Base-by-base conservation (phyloP, 2,888 invertebrate genomes). In the Ptilodon capucinus region DNA sequence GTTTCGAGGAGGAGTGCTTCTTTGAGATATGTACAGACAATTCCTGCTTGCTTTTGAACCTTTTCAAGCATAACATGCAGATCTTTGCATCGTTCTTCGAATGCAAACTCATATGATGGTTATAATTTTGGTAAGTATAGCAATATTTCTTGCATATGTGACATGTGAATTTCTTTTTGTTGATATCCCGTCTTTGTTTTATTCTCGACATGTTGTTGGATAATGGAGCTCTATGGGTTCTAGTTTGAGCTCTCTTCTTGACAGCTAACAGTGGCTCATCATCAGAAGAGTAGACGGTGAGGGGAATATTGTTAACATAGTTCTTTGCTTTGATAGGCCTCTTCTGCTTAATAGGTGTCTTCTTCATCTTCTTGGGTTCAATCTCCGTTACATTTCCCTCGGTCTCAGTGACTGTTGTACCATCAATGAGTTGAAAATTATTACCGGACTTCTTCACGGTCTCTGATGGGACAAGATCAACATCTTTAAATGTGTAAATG, bases 91-190 rank as follows among this genome's bases (percentile, higher is more conserved):
- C 71, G 11, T 70, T 69, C 32, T 71, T 77, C 4, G 69, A 73
- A 42, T 88, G 89, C 6, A 78, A 54, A n/a, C 69, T 76, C 40
- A 81, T 60, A 32, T 91, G 90, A 9, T 85, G 79, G n/a, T 85
- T 72, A 21, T 77, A 87, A 42, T 89, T 87, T 46, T 89, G 86
- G 18, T 62, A 81, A 0, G 90, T 90, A 16, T 85, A 87, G 36
- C 90, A 90, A 36, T 86, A 79, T 54, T 81, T 81, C 0, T 81
- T 71, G 48, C 90, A 91, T 11, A 76, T 52, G 0, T 65, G 62
- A 13, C 90, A 90, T 0, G 79, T 76, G 2, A 88, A 77, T 34
- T 68, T 63, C 2, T 61, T 67, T 21, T 54, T 65, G 2, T 63
- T 66, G 0, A 51, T 19, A 13, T 19, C 11, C 34, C 6, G 38